These are phyloP conservation scores for Agrypnia vestita DNA, from an alignment of 1,140 invertebrate species.

Conservation along the genomic window DNA sequence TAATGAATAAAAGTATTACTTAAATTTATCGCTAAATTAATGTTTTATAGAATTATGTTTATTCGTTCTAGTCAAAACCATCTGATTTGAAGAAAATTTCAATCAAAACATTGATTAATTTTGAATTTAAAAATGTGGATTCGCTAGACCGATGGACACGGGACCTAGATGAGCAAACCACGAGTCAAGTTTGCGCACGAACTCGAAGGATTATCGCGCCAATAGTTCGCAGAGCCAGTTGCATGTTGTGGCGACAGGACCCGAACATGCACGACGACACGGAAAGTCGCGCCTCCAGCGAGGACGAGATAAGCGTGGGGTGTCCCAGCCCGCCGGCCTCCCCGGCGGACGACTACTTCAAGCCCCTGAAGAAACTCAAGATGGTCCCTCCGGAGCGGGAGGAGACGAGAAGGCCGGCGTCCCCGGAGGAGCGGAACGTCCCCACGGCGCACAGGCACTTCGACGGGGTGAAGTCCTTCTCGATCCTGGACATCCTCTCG, in stretches of 20 bases:
- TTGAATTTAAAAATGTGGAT: too few relatives aligned
- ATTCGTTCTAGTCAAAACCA: too few relatives aligned
- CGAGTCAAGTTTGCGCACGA: not conserved
- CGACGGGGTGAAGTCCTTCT: slow-evolving; percentile 88
- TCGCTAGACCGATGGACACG: not conserved
- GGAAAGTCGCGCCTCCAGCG: slow-evolving; percentile 68
- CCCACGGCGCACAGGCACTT: slow-evolving; percentile 63
- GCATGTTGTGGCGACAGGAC: slow-evolving; percentile 57
- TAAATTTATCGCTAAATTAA: too few relatives aligned
- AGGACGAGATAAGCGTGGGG: slow-evolving; percentile 73
- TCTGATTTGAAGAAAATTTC: too few relatives aligned
- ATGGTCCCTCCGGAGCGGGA: slow-evolving; percentile 77
- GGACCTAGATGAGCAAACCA: too few relatives aligned
- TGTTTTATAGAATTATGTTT: too few relatives aligned
- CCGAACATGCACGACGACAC: slow-evolving; percentile 59
- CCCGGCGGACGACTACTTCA: slow-evolving; percentile 86
- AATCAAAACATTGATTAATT: too few relatives aligned
- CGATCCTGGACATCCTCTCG: slow-evolving; percentile 93
- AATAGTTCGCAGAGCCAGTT: slow-evolving; percentile 4
- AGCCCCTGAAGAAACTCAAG: slow-evolving; percentile 87
- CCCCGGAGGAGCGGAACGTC: slow-evolving; percentile 62
- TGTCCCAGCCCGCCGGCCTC: slow-evolving; percentile 71
- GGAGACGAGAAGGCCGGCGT: slow-evolving; percentile 65
- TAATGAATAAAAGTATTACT: too few relatives aligned
- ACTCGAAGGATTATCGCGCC: not conserved